Evolutionary conservation across 2,797 vertebrate genomes (phyloP), one percentile per base, ranked within the genome.

Genomic region (Sebastes steindachneri): DNA sequence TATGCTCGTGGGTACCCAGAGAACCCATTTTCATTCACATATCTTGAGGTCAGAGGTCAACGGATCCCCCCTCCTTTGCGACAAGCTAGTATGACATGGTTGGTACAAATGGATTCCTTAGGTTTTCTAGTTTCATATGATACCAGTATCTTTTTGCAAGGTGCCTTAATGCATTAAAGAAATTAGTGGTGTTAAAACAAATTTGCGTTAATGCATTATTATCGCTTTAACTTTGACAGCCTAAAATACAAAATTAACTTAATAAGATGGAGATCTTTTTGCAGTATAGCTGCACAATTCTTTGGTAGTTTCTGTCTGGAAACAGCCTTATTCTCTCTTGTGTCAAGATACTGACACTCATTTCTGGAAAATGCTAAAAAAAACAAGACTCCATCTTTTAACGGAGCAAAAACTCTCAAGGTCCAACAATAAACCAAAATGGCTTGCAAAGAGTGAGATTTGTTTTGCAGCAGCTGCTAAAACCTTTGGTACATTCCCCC

Each of bases 401-500:
- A 10, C 3, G 8, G 33, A 53, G 19, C 4, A 21, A 29, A 51
- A 45, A 59, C 26, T 37, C 68, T 58, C 9, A 29, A n/a, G 12
- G 10, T 25, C 5, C 29, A 19, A n/a, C 48, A 57, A 53, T 15
- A 25, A 5, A 31, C 23, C 48, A 51, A n/a, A 54, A 28, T 41
- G 41, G 15, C 19, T n/a, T 21, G 88, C 93, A 54, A 60, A 73
- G 64, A 48, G 2, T 41, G 57, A 17, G 41, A 57, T 41, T 68
- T 55, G 12, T 60, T 45, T 59, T 75, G 58, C 70, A 31, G 80
- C 79, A 80, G 80, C 82, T 75, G 68, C 74, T 83, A 26, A 84
- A 86, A 51, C 41, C 28, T 48, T 73, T 48, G 14, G 15, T 23
- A 3, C 17, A 29, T 65, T 48, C 69, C 41, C 29, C 73, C 73